Percentiles rank a stretch among this genome's conserved stretches.
Evolutionary conservation across 2,797 vertebrate genomes (phyloP).

Genomic region (Danio aesculapii): DNA sequence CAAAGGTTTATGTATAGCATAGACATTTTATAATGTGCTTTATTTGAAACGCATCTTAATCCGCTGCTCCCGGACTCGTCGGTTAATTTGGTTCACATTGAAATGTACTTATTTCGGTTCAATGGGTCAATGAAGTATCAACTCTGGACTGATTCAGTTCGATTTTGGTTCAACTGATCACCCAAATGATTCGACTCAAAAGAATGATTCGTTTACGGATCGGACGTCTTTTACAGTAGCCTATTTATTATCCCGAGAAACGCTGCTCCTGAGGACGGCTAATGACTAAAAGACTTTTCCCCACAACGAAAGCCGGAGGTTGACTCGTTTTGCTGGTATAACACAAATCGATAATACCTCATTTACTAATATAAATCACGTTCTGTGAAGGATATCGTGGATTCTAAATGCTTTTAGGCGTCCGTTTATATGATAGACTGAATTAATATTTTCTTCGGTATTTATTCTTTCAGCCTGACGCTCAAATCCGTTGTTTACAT

Average conservation of each 20-base stretch:
- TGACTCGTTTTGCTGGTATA: not conserved
- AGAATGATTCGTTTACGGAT: not conserved
- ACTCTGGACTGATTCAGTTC: not conserved
- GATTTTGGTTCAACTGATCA: not conserved
- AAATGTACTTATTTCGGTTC: not conserved
- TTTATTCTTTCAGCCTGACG: not conserved
- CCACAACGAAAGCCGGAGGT: not conserved
- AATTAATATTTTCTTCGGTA: not conserved
- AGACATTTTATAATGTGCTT: not conserved
- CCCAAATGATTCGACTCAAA: conserved; percentile 20
- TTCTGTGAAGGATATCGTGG: not conserved
- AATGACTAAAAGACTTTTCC: not conserved
- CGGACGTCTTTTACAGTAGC: not conserved
- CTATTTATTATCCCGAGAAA: not conserved
- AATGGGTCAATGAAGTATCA: not conserved
- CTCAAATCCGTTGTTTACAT: not conserved
- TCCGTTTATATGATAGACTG: not conserved
- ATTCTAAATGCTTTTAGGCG: not conserved
- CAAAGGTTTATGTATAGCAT: not conserved
- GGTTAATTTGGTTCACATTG: not conserved
- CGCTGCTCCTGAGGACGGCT: not conserved
- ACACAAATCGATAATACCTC: not conserved
- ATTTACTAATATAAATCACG: not conserved
- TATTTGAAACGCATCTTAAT: not conserved
- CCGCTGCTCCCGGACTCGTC: not conserved